Base-by-base conservation (phyloP, 2,888 invertebrate species). In the Suillia variegata region DNA sequence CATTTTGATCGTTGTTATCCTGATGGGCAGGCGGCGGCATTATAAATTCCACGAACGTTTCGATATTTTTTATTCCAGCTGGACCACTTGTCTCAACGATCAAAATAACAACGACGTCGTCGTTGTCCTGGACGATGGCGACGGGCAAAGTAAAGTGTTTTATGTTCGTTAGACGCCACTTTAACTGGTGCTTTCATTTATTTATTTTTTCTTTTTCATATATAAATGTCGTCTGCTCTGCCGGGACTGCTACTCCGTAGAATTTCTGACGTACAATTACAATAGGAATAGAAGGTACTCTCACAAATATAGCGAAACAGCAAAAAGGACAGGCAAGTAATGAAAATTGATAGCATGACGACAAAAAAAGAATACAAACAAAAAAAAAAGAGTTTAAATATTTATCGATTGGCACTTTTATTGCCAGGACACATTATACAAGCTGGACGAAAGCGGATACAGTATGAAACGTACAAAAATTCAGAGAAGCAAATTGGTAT, bases 371-470 rank as follows among this genome's bases (percentile, higher is more conserved):
- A 10, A 26, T 6, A 10, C 26, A 26, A 26, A 26, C 17, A 22
- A 22, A n/a, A n/a, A n/a, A n/a, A n/a, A 33, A 45, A 45, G 17
- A 54, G 58, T 51, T 58, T 47, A 54, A 60, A 50, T 58, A 58
- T 61, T 61, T 55, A 61, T 61, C 54, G 53, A 54, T 61, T 54
- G 54, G 26, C 47, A 54, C 57, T 61, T 54, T 58, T 58, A 61
- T 58, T 47, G 58, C 24, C 26, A 17, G 17, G 38, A 38, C 38
- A 38, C 12, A n/a, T 6, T 26, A 26, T 26, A 26, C 5, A 26
- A 26, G 10, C 26, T 6, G 26, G 26, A 26, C 26, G 10, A 26
- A 26, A 26, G 10, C 26, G 26, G 10, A 26, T 10, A 26, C 26
- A 26, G 10, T 10, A 26, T 6, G 26, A 26, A 10, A 26, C 26